Conservation (phyloP, 2,113 vertebrate species). For the Dasyprocta punctata region DNA sequence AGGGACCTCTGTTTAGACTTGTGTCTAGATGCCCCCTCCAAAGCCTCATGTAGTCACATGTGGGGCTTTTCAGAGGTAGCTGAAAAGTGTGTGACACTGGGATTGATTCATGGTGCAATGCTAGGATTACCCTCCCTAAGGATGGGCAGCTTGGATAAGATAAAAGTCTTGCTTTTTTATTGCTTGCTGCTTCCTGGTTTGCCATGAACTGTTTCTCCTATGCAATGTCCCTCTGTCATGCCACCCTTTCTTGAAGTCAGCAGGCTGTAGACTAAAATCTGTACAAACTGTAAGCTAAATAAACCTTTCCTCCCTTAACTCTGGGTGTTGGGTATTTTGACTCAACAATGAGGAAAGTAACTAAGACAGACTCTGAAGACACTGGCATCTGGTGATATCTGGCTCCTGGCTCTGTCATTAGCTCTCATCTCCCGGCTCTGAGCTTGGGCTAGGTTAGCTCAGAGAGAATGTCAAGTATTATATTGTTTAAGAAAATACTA, state of each 20-base stretch:
- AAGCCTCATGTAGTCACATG: background rate
- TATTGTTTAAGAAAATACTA: background rate
- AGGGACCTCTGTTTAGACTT: background rate
- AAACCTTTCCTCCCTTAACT: background rate
- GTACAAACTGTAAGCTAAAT: background rate
- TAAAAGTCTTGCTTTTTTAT: background rate
- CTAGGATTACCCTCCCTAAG: background rate
- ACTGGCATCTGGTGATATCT: background rate
- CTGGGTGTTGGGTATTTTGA: background rate
- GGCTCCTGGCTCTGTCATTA: background rate
- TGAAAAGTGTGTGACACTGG: background rate
- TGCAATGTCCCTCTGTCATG: background rate
- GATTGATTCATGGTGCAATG: background rate
- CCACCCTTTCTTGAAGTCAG: background rate
- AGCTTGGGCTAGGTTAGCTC: background rate
- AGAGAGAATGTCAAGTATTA: background rate
- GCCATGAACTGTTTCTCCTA: background rate
- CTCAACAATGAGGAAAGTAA: background rate
- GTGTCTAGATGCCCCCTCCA: background rate
- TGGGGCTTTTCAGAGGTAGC: background rate
- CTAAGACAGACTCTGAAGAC: background rate
- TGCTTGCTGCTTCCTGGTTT: background rate
- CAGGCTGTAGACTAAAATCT: background rate
- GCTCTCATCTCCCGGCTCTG: background rate
- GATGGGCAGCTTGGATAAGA: background rate